A percentile compares a stretch with the other conserved stretches of the same genome.
These are phyloP conservation scores for Ciona savignyi DNA, from an alignment of 23 tunicate species.

Conservation along the genomic window DNA sequence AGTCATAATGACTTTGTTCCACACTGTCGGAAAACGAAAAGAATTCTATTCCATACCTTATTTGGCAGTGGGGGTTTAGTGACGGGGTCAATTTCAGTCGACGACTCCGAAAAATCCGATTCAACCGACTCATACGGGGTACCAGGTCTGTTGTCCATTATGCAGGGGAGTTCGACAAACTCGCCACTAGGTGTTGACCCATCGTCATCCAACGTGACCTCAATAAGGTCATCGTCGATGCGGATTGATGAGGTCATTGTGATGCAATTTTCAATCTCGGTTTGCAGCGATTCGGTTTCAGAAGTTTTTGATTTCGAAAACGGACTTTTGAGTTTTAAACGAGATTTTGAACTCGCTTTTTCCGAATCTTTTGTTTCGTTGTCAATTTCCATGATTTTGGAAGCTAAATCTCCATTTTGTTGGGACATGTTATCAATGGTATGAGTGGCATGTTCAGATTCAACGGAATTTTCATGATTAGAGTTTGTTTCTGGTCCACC, in stretches of 20 bases:
- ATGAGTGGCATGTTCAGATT: too few relatives aligned
- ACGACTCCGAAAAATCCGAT: background rate
- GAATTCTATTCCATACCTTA: background rate
- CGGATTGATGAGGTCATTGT: constrained; percentile 24
- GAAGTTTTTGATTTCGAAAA: background rate
- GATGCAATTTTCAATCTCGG: constrained; percentile 1
- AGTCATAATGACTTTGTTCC: too few relatives aligned
- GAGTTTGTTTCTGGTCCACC: too few relatives aligned
- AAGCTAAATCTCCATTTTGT: too few relatives aligned
- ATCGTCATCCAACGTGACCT: constrained; percentile 60
- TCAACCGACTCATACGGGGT: background rate
- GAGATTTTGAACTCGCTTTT: background rate
- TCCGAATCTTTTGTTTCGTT: background rate
- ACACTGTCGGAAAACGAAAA: too few relatives aligned
- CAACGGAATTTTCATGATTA: too few relatives aligned
- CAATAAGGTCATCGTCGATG: constrained; percentile 58
- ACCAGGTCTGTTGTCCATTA: background rate
- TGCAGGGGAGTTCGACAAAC: background rate
- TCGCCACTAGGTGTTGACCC: background rate
- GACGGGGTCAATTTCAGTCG: background rate
- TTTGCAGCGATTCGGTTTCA: background rate
- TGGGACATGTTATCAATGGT: too few relatives aligned
- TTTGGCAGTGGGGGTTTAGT: background rate
- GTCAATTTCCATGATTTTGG: too few relatives aligned
- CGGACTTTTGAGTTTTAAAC: background rate